These are phyloP conservation scores for Gallinago jamesoni DNA, from an alignment of 2,113 vertebrate species.

Conservation along the genomic window DNA sequence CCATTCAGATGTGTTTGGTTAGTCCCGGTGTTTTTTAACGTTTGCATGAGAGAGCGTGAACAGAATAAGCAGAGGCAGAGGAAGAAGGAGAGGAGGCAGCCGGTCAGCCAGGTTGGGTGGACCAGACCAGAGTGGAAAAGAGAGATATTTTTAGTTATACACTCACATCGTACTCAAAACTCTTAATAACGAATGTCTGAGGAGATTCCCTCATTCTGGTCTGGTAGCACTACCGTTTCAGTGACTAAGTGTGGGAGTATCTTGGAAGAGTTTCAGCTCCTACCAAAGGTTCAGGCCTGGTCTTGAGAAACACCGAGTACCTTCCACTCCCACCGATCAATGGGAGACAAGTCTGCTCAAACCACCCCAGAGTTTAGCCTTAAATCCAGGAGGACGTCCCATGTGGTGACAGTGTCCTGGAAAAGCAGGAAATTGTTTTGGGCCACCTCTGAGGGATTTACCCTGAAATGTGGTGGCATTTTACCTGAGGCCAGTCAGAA, in stretches of 20 bases:
- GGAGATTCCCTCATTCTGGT: neutral
- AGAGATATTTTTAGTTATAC: neutral
- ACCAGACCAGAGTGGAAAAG: neutral
- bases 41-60: neutral
- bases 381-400: neutral
- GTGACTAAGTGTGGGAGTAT: neutral
- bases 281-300: neutral
- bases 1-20: neutral
- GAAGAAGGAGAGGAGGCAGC: neutral
- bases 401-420: neutral
- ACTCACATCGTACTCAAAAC: neutral
- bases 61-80: neutral
- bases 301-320: neutral
- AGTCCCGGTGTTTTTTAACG: neutral
- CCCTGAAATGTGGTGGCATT: neutral
- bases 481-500: neutral
- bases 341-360: conserved; percentile 1
- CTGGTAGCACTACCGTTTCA: neutral
- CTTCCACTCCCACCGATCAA: neutral
- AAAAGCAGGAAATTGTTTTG: neutral
- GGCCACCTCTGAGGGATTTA: neutral
- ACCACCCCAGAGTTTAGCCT: neutral
- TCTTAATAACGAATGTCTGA: neutral
- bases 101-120: neutral
- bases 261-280: neutral